A percentile compares a stretch with the other conserved stretches of the same genome.
phyloP scores from a whole-genome alignment of 2,113 vertebrate species.

The Neoarius graeffei region DNA sequence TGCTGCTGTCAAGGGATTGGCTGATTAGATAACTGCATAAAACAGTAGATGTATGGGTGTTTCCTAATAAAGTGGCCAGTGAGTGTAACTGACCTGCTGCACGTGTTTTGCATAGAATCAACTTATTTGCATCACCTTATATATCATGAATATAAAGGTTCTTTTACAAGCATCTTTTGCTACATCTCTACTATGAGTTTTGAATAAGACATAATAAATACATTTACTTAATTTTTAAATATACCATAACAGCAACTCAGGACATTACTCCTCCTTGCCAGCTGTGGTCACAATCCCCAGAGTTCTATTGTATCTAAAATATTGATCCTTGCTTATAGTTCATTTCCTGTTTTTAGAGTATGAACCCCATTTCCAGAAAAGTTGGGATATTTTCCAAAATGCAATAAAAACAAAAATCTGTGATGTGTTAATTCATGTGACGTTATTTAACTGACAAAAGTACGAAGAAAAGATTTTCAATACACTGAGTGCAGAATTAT shows the following conservation, averaged over 20 bases:
- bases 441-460: no score
- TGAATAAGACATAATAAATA: neutral
- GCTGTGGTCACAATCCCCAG: neutral
- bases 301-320: neutral
- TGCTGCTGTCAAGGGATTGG: no score
- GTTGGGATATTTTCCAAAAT: no score
- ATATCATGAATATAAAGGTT: constrained; percentile 35
- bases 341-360: neutral
- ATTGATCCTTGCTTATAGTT: neutral
- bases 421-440: no score
- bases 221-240: neutral
- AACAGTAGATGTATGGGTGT: no score
- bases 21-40: no score
- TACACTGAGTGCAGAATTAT: no score
- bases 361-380: no score
- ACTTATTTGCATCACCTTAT: constrained; percentile 5
- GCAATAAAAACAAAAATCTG: no score
- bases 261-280: neutral
- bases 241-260: no score
- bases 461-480: no score
- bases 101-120: constrained; percentile 22
- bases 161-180: neutral
- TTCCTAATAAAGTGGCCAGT: no score
- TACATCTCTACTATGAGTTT: neutral
- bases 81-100: constrained; percentile 30